phyloP scores from a whole-genome alignment of 2,113 vertebrate genomes.

The Sialia sialis region DNA sequence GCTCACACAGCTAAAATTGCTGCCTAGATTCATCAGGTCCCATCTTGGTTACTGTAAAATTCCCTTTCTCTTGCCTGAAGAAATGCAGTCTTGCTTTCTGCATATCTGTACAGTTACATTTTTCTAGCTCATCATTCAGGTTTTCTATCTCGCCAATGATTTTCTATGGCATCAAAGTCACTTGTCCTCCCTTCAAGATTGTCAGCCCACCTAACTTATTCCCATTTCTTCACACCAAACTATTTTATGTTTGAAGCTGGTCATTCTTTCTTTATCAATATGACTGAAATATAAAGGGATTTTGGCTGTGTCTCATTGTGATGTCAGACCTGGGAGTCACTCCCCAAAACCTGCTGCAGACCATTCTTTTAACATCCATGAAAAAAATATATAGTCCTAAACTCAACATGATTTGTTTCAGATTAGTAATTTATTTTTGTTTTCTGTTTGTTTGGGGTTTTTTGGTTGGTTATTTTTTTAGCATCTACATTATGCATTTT shows the following conservation, averaged over 20 bases:
- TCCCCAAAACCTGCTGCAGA: background rate
- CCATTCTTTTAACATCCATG: background rate
- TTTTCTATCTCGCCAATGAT: background rate
- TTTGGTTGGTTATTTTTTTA: background rate
- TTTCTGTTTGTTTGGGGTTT: background rate
- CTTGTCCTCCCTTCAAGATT: background rate
- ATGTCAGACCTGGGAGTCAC: fast-evolving
- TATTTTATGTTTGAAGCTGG: background rate
- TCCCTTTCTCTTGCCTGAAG: background rate
- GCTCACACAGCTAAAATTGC: background rate
- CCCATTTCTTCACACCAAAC: background rate
- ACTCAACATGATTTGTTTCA: background rate
- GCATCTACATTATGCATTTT: background rate
- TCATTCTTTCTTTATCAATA: background rate
- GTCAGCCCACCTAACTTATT: background rate
- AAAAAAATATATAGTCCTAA: background rate
- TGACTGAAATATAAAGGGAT: background rate
- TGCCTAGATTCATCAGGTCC: background rate
- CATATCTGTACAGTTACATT: background rate
- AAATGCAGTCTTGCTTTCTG: background rate
- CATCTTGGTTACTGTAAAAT: background rate
- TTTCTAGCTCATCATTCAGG: background rate
- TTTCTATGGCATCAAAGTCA: background rate
- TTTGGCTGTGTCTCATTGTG: background rate
- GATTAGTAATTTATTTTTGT: background rate